These are phyloP conservation scores for Lethenteron reissneri DNA, from an alignment of 2,113 vertebrate species.

Conservation along the genomic window DNA sequence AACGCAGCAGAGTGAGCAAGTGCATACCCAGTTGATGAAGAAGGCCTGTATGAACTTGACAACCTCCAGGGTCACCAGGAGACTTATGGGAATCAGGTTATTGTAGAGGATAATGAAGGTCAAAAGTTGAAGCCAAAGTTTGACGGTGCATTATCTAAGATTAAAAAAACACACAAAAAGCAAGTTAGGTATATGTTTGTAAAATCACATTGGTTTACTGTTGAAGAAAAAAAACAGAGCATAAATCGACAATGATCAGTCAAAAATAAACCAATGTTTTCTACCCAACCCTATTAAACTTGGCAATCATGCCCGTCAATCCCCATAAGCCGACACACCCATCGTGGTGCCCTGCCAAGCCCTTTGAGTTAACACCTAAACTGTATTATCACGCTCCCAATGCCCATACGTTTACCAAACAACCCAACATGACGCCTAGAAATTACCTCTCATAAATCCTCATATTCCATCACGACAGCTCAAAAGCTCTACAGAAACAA, in stretches of 20 bases:
- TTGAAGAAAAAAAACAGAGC: too few relatives aligned
- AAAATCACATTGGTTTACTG: background rate
- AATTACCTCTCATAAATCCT: too few relatives aligned
- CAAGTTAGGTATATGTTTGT: background rate
- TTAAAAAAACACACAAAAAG: background rate
- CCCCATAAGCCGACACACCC: too few relatives aligned
- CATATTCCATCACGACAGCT: background rate
- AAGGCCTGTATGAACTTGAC: slow-evolving; percentile 96
- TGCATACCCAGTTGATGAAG: slow-evolving; percentile 98
- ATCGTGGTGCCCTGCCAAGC: too few relatives aligned
- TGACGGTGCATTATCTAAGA: slow-evolving; percentile 64
- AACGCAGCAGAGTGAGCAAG: background rate
- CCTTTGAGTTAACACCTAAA: too few relatives aligned
- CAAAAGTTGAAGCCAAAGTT: slow-evolving; percentile 97
- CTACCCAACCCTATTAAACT: too few relatives aligned
- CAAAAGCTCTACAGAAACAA: background rate
- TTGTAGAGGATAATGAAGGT: slow-evolving; percentile 99
- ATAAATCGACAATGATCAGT: too few relatives aligned
- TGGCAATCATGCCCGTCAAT: too few relatives aligned
- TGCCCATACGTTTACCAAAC: too few relatives aligned
- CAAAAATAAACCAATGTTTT: too few relatives aligned
- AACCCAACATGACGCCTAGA: too few relatives aligned
- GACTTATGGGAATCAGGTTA: slow-evolving; percentile 95
- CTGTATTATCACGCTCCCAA: too few relatives aligned
- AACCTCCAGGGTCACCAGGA: slow-evolving; percentile 88